Evolutionary conservation across 2,113 vertebrate genomes (phyloP).

Genomic region (Pantherophis guttatus): DNA sequence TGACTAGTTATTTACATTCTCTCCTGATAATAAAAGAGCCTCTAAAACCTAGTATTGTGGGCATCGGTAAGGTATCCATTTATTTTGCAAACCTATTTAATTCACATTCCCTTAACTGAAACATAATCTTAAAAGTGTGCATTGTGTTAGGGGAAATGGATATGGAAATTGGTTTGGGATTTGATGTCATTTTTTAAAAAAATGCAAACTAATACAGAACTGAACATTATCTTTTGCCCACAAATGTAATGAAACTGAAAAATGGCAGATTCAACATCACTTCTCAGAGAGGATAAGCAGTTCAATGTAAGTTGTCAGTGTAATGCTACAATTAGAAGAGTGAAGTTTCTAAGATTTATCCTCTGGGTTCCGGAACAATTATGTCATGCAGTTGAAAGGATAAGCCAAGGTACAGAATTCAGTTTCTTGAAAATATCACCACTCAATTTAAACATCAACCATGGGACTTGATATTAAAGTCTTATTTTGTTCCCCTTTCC

Average conservation of each 20-base stretch:
- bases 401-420: background rate
- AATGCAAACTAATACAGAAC: background rate
- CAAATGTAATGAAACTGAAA: background rate
- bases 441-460: background rate
- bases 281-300: background rate
- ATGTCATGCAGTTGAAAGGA: background rate
- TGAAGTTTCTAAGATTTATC: background rate
- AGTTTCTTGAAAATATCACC: background rate
- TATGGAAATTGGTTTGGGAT: background rate
- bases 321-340: background rate
- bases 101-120: background rate
- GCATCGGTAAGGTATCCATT: background rate
- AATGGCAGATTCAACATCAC: background rate
- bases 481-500: background rate
- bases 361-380: background rate
- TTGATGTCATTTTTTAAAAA: background rate
- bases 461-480: background rate
- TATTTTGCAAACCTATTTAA: background rate
- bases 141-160: background rate
- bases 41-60: background rate
- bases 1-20: too few relatives aligned
- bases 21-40: background rate
- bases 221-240: background rate
- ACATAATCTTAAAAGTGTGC: background rate
- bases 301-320: background rate